phyloP scores from a whole-genome alignment of 2,888 invertebrate genomes.

The Troides oblongomaculatus region DNA sequence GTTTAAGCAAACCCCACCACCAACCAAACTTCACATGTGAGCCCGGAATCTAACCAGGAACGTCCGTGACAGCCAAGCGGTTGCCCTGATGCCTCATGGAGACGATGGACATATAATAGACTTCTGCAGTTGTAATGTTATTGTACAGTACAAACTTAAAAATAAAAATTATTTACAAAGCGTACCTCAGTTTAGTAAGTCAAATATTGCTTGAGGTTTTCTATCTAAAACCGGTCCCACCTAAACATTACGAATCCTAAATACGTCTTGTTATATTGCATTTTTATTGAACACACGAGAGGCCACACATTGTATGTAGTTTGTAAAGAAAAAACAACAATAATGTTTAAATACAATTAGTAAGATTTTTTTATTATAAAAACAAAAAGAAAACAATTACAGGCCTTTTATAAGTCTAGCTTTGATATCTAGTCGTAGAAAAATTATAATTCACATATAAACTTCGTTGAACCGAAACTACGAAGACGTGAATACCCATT shows the following conservation, averaged over 20 bases:
- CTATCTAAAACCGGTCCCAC: constrained; percentile 32
- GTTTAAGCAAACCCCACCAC: too few species aligned
- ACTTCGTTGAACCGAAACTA: too few species aligned
- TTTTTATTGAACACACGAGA: constrained; percentile 69
- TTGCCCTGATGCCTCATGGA: too few species aligned
- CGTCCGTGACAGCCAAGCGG: too few species aligned
- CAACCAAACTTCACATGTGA: too few species aligned
- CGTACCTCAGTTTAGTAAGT: constrained; percentile 51
- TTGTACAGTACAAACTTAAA: constrained; percentile 74
- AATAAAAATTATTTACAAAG: constrained; percentile 72
- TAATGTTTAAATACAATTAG: not conserved
- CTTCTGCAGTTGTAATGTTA: constrained; percentile 54
- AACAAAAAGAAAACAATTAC: constrained; percentile 7
- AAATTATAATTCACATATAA: too few species aligned
- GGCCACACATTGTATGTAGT: constrained; percentile 46
- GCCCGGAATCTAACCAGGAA: too few species aligned
- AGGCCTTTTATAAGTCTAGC: not conserved
- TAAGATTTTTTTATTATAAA: constrained; percentile 9
- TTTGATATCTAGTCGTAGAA: too few species aligned
- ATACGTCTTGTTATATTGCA: constrained; percentile 41
- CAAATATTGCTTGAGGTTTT: constrained; percentile 53
- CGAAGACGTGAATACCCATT: too few species aligned
- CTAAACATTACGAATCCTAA: constrained; percentile 45
- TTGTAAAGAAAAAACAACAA: constrained; percentile 5
- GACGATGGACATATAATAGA: constrained; percentile 35